A percentile compares a stretch with the other conserved stretches of the same genome.
Evolutionary conservation across 1,140 invertebrate genomes (phyloP).

Genomic region (Drosophila kanapiae): DNA sequence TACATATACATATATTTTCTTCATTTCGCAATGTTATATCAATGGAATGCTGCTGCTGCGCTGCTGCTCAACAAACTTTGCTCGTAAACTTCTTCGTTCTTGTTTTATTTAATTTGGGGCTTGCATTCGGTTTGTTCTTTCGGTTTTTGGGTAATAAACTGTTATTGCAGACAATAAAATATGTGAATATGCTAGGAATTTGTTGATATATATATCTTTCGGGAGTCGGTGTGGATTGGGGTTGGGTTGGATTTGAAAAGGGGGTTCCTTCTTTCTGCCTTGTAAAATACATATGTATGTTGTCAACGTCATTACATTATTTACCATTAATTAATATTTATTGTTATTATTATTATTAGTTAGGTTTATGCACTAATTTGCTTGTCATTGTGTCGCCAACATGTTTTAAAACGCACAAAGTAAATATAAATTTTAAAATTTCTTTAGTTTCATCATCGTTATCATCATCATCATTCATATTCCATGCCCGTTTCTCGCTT

Average conservation of each 20-base stretch:
- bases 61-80: conserved; percentile 59
- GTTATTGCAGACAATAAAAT: conserved; percentile 72
- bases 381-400: conserved; percentile 60
- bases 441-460: conserved; percentile 34
- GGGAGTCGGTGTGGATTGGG: conserved; percentile 52
- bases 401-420: conserved; percentile 67
- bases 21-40: conserved; percentile 66
- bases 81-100: conserved; percentile 37
- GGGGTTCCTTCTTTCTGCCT: conserved; percentile 33
- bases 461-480: conserved; percentile 17
- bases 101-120: conserved; percentile 31
- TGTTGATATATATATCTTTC: conserved; percentile 62
- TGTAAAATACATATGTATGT: conserved; percentile 63
- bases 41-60: conserved; percentile 57
- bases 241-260: neutral
- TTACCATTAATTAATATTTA: conserved; percentile 59
- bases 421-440: conserved; percentile 71
- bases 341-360: conserved; percentile 45
- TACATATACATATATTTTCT: conserved; percentile 70
- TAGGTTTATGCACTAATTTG: conserved; percentile 55
- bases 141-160: conserved; percentile 50
- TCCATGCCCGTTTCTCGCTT: conserved; percentile 46
- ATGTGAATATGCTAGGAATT: conserved; percentile 49
- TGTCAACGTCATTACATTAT: conserved; percentile 72
- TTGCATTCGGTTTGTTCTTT: conserved; percentile 7